These are phyloP conservation scores for Aulostomus chinensis DNA, from an alignment of 2,797 vertebrate genomes.

Conservation along the genomic window DNA sequence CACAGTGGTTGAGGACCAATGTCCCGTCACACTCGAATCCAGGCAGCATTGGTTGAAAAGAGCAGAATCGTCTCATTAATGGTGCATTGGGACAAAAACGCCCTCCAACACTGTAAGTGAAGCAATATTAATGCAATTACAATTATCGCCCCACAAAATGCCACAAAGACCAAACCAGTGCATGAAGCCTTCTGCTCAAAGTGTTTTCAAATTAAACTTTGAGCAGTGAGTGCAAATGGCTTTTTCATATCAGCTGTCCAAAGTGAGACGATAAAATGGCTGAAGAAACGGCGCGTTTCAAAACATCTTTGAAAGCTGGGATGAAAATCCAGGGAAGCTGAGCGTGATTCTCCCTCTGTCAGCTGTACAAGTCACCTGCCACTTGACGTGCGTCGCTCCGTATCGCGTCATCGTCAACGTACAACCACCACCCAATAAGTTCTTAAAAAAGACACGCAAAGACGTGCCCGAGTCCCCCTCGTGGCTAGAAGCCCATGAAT, in stretches of 20 bases:
- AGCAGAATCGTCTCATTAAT: constrained; percentile 50
- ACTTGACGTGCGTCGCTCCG: constrained; percentile 15
- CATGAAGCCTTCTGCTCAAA: constrained; percentile 18
- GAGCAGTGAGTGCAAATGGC: neutral
- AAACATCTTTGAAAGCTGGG: neutral
- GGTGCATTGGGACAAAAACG: constrained; percentile 54
- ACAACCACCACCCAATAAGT: constrained; percentile 26
- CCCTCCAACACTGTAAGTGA: constrained; percentile 45
- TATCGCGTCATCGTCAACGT: constrained; percentile 25
- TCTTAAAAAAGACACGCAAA: constrained; percentile 40
- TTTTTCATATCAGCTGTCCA: neutral
- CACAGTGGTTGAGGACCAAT: constrained; percentile 29
- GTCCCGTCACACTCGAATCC: constrained; percentile 5
- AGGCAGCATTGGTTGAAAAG: constrained; percentile 24
- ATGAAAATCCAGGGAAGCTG: neutral
- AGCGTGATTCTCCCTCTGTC: neutral
- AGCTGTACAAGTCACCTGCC: constrained; percentile 1
- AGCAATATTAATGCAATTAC: constrained; percentile 65
- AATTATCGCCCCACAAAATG: constrained; percentile 57
- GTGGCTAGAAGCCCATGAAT: constrained; percentile 52
- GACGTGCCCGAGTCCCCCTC: constrained; percentile 61
- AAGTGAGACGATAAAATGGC: neutral
- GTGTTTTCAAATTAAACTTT: constrained; percentile 8
- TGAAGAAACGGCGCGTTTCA: neutral
- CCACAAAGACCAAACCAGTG: constrained; percentile 30